Conservation (phyloP, 30 jellyfish, hydroid and myxozoan species). For the Hydractinia symbiolongicarpus region DNA sequence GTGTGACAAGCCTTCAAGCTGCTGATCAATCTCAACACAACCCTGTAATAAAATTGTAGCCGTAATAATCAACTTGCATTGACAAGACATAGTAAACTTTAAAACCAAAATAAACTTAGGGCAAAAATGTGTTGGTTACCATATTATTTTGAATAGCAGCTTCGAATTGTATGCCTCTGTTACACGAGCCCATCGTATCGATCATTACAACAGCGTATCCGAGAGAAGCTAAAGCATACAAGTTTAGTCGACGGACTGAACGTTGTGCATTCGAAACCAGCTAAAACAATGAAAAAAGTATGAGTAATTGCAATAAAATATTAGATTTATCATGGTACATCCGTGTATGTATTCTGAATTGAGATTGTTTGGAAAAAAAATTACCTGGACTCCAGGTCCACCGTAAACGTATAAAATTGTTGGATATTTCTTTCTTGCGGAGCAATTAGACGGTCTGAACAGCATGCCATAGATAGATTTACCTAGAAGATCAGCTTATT, state of each 20-base stretch:
- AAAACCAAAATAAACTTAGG: not conserved
- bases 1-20: slow-evolving; percentile 54
- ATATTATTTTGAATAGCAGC: slow-evolving; percentile 60
- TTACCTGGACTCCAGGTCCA: slow-evolving; percentile 92
- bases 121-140: slow-evolving; percentile 42
- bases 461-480: slow-evolving; percentile 54
- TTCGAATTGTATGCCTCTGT: slow-evolving; percentile 79
- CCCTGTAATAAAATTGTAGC: slow-evolving; percentile 34
- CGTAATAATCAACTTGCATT: not conserved
- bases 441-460: slow-evolving; percentile 44
- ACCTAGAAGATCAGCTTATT: slow-evolving; percentile 22
- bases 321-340: no score
- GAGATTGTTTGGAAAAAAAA: not conserved
- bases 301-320: no score
- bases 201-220: slow-evolving; percentile 76
- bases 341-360: not conserved
- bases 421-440: slow-evolving; percentile 54
- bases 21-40: slow-evolving; percentile 71
- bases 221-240: slow-evolving; percentile 55
- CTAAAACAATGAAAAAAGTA: slow-evolving; percentile 12
- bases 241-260: slow-evolving; percentile 53
- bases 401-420: slow-evolving; percentile 75
- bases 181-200: slow-evolving; percentile 82
- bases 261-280: slow-evolving; percentile 82
- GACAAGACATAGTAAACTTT: not conserved